Evolutionary conservation across 2,113 vertebrate genomes (phyloP), one percentile per base, ranked within the genome.

Genomic region (Cryptoleucopteryx plumbea): DNA sequence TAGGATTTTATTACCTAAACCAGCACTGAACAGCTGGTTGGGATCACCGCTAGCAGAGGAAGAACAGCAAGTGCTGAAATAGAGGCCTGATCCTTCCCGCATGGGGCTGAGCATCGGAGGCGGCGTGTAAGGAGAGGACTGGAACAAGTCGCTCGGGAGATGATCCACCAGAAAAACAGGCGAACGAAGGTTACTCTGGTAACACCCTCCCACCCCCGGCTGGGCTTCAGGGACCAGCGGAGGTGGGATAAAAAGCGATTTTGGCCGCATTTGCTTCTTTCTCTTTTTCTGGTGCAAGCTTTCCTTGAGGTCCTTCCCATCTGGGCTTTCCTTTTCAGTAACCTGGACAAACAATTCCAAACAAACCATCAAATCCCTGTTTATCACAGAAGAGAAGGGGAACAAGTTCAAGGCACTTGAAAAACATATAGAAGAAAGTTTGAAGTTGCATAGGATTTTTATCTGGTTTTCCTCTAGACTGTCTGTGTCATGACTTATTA

Each of bases 101-200:
- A 98, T 87, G 13, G 98, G 98, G 94, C 98, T 98, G 63, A 99
- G 97, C 98, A 98, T 72, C 8, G 36, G 70, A 17, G 50, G 98
- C 0, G 98, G 98, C 1, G 98, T 98, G 86, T 98, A 98, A 3
- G 97, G 96, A 2, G 98, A 98, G 48, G 87, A 90, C 68, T 98
- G 97, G 67, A 98, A 96, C n/a, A 97, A 31, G 25, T 97, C 96
- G 48, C 97, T 96, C 53, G 97, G 94, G 17, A 98, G 90, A 21
- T 94, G 94, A 53, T 98, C 98, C 38, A 97, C 96, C 52, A 98
- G 95, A 77, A 97, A 97, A 18, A 96, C 90, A 0, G 98, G 98
- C 1, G 98, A 98, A 22, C 97, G 97, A 21, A 98, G 97, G 68
- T 97, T 97, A 84, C 98, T 98, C 78, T 97, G 97, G 92, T 95